Base-by-base conservation (phyloP, 2,113 vertebrate species). In the Tragelaphus scriptus region DNA sequence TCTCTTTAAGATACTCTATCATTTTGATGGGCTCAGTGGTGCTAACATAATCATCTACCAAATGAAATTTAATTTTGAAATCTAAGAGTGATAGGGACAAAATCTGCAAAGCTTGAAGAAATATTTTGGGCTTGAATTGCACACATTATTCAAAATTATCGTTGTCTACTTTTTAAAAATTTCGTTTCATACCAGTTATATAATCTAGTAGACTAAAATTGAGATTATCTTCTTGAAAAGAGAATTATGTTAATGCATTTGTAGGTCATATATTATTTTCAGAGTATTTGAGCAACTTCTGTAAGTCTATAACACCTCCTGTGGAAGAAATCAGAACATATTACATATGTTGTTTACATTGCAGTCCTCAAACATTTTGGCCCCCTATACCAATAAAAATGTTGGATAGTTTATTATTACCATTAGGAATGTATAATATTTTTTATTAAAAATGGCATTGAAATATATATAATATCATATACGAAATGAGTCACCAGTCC, bases 11-110 rank as follows among this genome's bases (percentile, higher is more conserved):
- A 87, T 14, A 95, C 85, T 56, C 49, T 88, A 58, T 91, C 51
- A 95, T 30, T 82, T 91, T 95, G 58, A 87, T 93, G 59, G 36
- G 5, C 40, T 87, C 16, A n/a, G 40, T 92, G n/a, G 9, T 96
- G 44, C 55, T 95, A 25, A 75, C 28, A 68, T 58, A 90, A 68
- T 77, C 77, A 93, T 71, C 14, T 21, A 91, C 19, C 47, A 58
- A 36, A 61, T 68, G 68, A 96, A 96, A 93, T 97, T 93, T 94
- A 91, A 95, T 59, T 97, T 93, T 47, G 87, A 89, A 95, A 90
- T 91, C 32, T 75, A 81, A 85, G 15, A 71, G 40, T 56, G 4
- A 25, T 80, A n/a, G 17, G 90, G 65, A 30, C 1, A 95, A 88
- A 96, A 82, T 71, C 49, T 87, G 12, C 13, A 91, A 81, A 90